These are phyloP conservation scores for Sebastes glaucus DNA, from an alignment of 2,797 vertebrate genomes.

Conservation along the genomic window DNA sequence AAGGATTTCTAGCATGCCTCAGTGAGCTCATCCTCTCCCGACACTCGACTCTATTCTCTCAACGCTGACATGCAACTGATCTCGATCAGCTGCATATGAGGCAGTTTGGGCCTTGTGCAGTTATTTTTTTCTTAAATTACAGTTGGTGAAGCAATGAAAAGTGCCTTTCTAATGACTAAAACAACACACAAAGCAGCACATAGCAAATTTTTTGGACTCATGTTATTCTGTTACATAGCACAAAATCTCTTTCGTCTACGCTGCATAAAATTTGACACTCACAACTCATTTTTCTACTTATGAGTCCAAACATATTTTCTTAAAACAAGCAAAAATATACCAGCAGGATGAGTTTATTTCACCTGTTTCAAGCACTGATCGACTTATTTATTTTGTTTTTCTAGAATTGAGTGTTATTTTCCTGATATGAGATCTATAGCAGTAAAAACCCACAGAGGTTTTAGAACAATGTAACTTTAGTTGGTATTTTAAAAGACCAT, in stretches of 20 bases:
- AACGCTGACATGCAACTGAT: constrained; percentile 37
- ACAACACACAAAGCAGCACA: constrained; percentile 10
- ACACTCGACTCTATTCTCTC: constrained; percentile 40
- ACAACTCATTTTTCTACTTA: not conserved
- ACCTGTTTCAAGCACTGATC: not conserved
- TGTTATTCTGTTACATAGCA: not conserved
- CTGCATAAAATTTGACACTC: not conserved
- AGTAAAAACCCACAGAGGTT: not conserved
- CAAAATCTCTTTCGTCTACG: not conserved
- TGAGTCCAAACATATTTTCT: not conserved
- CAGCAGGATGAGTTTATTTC: not conserved
- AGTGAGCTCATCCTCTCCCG: constrained; percentile 39
- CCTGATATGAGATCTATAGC: not conserved
- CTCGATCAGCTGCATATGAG: constrained; percentile 37
- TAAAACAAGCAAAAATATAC: not conserved
- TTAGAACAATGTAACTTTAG: not conserved
- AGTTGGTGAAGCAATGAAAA: constrained; percentile 19
- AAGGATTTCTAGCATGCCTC: constrained; percentile 50
- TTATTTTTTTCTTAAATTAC: constrained; percentile 32
- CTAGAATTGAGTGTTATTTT: not conserved
- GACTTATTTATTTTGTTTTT: not conserved
- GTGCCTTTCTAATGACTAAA: constrained; percentile 19
- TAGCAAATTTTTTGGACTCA: not conserved
- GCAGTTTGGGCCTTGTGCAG: constrained; percentile 19
- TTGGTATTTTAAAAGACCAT: not conserved